These are phyloP conservation scores for Casuarius casuarius DNA, from an alignment of 2,113 vertebrate genomes.

Conservation along the genomic window DNA sequence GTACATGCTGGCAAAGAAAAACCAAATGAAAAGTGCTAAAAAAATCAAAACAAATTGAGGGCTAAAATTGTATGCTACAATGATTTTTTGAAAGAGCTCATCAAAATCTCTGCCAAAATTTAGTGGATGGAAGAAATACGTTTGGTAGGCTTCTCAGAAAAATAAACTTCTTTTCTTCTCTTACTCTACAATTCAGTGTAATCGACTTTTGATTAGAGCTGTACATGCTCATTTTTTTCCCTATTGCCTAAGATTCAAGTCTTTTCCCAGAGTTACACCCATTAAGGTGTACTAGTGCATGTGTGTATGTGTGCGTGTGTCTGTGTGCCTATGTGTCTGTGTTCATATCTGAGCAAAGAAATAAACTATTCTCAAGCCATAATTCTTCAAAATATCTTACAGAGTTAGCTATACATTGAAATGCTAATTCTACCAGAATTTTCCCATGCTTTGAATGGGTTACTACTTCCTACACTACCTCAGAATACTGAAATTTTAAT, in stretches of 20 bases:
- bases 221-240: conserved; percentile 20
- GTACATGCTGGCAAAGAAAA: background rate
- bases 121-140: background rate
- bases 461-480: background rate
- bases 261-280: background rate
- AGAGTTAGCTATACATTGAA: background rate
- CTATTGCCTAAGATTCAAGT: background rate
- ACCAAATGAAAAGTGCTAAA: background rate
- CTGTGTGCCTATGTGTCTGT: background rate
- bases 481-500: background rate
- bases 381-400: background rate
- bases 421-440: background rate
- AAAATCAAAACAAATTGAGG: background rate
- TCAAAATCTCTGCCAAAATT: conserved; percentile 20
- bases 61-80: background rate
- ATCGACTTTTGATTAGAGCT: background rate
- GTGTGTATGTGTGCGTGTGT: fast-evolving
- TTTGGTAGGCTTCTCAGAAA: background rate
- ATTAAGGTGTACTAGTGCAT: background rate
- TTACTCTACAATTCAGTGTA: background rate
- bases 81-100: background rate
- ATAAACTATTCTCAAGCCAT: background rate
- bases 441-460: background rate
- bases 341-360: background rate
- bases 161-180: background rate